Evolutionary conservation across 2,113 vertebrate species (phyloP).

Genomic region (Chiloscyllium plagiosum): DNA sequence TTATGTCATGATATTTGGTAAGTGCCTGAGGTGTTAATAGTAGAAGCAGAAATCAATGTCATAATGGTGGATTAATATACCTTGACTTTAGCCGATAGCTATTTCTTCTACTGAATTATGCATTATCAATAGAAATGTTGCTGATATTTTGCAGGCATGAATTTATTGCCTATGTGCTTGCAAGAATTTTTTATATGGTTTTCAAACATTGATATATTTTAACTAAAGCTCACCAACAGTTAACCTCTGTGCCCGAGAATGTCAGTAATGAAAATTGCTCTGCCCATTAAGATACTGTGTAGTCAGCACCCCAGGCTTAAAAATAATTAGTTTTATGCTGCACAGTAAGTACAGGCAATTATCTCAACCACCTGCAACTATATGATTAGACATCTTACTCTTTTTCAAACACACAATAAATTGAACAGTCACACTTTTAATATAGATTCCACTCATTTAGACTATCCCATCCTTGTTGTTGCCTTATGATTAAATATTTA

Average conservation of each 20-base stretch:
- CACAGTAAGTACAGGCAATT: background rate
- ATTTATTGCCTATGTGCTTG: slow-evolving; percentile 9
- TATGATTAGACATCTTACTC: background rate
- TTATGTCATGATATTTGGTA: background rate
- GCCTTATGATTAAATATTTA: background rate
- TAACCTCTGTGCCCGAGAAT: background rate
- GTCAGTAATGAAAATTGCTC: background rate
- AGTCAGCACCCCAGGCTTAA: slow-evolving; percentile 1
- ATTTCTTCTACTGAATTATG: slow-evolving; percentile 24
- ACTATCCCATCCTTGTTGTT: background rate
- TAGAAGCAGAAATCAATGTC: background rate
- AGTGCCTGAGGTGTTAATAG: background rate
- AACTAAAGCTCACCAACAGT: background rate
- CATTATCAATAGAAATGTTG: slow-evolving; percentile 26
- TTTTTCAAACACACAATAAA: background rate
- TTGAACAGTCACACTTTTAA: background rate
- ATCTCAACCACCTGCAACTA: background rate
- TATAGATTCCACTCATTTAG: too few relatives aligned
- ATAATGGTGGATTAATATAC: background rate
- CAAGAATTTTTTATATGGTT: background rate
- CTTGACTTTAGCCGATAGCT: slow-evolving; percentile 23
- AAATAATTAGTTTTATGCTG: background rate
- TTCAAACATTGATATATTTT: background rate
- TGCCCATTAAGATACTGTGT: background rate
- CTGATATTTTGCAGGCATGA: background rate